These are phyloP conservation scores for Sebastes taczanowskii DNA, from an alignment of 2,797 vertebrate species.

Conservation along the genomic window DNA sequence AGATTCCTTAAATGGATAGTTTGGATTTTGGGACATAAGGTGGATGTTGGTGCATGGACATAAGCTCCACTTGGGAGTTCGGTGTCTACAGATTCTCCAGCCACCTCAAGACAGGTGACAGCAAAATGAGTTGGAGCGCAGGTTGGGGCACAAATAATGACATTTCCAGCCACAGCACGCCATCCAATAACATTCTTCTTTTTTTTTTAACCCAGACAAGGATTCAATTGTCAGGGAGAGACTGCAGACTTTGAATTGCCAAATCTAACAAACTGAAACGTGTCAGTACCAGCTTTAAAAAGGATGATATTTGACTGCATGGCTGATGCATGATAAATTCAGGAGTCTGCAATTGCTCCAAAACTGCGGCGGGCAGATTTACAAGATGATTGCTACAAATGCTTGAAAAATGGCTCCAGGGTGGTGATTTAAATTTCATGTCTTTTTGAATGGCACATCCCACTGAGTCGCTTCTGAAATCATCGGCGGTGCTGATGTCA, in stretches of 20 bases:
- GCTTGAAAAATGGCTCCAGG: slow-evolving; percentile 18
- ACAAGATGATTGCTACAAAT: slow-evolving; percentile 29
- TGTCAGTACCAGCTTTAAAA: neutral
- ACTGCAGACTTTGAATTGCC: neutral
- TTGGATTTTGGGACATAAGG: neutral
- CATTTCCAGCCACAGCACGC: neutral
- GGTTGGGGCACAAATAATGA: neutral
- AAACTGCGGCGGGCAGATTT: slow-evolving; percentile 6
- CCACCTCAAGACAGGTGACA: neutral
- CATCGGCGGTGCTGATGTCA: neutral
- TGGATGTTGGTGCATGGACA: neutral
- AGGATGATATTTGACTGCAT: neutral
- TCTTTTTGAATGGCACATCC: slow-evolving; percentile 26
- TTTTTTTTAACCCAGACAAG: neutral
- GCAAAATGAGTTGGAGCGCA: neutral
- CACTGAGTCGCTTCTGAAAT: slow-evolving; percentile 2
- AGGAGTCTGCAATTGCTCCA: neutral
- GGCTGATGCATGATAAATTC: neutral
- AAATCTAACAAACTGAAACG: neutral
- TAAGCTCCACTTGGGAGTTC: neutral
- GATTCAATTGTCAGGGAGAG: neutral
- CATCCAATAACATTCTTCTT: neutral
- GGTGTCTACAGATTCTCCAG: neutral
- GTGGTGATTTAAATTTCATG: slow-evolving; percentile 35
- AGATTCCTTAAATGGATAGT: neutral